phyloP scores from a whole-genome alignment of 2,888 invertebrate genomes.

The Monopis laevigella region DNA sequence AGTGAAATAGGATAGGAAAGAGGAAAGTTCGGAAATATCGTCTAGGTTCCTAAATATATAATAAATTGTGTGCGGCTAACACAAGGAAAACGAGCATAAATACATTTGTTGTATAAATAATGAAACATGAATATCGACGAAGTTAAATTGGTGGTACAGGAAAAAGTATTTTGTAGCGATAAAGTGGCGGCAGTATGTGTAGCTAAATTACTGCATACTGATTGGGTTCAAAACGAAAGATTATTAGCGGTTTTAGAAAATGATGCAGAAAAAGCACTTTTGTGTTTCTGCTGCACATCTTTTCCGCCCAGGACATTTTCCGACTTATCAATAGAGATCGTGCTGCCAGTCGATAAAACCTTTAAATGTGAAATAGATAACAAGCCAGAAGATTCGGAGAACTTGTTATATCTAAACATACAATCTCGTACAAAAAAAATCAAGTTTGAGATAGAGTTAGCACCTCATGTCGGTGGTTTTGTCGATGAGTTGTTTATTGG shows the following conservation, averaged over 20 bases:
- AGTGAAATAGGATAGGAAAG: too few species aligned
- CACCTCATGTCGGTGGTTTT: constrained; percentile 73
- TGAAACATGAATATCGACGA: constrained; percentile 57
- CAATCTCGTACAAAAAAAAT: constrained; percentile 54
- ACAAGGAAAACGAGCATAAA: too few species aligned
- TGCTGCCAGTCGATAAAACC: constrained; percentile 80
- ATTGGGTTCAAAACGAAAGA: constrained; percentile 56
- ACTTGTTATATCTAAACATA: constrained; percentile 56
- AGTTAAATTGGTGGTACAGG: constrained; percentile 54
- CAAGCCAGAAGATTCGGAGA: constrained; percentile 65
- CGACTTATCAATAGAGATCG: constrained; percentile 82
- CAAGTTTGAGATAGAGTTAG: constrained; percentile 62
- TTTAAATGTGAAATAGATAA: constrained; percentile 80
- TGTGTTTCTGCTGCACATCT: constrained; percentile 62
- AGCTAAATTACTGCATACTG: constrained; percentile 55
- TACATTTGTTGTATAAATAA: not conserved
- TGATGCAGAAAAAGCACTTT: constrained; percentile 61
- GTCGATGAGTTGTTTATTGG: constrained; percentile 78
- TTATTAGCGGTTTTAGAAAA: constrained; percentile 56
- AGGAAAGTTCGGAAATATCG: too few species aligned
- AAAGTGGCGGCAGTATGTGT: constrained; percentile 54
- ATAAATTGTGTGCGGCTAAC: too few species aligned
- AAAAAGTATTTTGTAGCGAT: constrained; percentile 59
- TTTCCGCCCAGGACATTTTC: constrained; percentile 76
- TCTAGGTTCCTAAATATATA: too few species aligned